Evolutionary conservation across 2,797 vertebrate genomes (phyloP), one percentile per base, ranked within the genome.

Genomic region (Alectoris magna): DNA sequence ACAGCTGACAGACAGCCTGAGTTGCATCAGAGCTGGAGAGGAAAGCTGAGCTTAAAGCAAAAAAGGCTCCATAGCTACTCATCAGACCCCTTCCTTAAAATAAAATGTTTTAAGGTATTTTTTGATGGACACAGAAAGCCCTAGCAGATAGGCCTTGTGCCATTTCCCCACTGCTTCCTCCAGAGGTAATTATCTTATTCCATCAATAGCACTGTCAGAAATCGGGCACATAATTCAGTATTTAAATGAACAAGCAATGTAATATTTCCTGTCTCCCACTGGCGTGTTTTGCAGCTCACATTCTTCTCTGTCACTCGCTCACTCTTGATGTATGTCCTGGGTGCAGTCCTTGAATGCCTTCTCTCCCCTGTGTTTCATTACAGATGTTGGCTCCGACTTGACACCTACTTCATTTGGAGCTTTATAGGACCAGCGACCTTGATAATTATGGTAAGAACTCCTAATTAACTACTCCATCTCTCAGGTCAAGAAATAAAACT

Each of bases 401-500:
- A 99, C 98, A 99, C 99, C 90, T 99, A 99, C 98, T 99, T 99
- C 98, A 99, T 99, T 97, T 99, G 99, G 99, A 99, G 99, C 97
- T 99, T 99, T 98, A 99, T 99, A 98, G 99, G 99, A 98, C 99
- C 99, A 1, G 99, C 99, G 91, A 99, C 99, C 97, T 98, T 99
- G 98, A 99, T 99, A 98, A 99, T 99, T 98, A 99, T 99, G 99
- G 99, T 99, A 98, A 98, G 98, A 96, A 96, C 95, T 96, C 93
- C 97, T 98, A 98, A 99, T 99, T 99, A 98, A 98, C 98, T 98
- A 96, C 97, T 97, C 97, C 97, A 96, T 97, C 98, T 98, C 95
- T 95, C 94, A 96, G 96, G 98, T 98, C 98, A 97, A 97, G 84
- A 97, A 97, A 97, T 98, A 97, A 98, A 98, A 96, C 95, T 96